Conservation (phyloP, 2,113 vertebrate species). For the Steatornis caripensis region DNA sequence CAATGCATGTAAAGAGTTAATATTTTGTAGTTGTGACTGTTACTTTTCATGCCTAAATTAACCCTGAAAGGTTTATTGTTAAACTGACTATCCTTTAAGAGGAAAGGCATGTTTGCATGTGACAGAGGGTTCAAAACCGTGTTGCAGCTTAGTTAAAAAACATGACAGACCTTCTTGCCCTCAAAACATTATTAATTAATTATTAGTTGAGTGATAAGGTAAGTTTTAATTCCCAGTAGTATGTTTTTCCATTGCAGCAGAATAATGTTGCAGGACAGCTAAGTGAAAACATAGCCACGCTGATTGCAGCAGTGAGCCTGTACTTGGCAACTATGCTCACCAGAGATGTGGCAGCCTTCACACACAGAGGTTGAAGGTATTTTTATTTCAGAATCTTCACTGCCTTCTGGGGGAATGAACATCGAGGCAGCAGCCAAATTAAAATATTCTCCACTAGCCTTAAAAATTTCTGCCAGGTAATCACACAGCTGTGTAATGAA, state of each 20-base stretch:
- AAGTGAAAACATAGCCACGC: background rate
- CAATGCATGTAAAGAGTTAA: background rate
- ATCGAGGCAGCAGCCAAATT: background rate
- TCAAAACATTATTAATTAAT: background rate
- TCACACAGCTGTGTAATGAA: background rate
- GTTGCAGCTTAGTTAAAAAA: background rate
- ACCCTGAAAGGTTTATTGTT: background rate
- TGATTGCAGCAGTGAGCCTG: background rate
- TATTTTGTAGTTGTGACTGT: background rate
- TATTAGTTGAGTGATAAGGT: background rate
- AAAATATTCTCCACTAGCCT: background rate
- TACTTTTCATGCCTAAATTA: background rate
- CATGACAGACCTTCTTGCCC: background rate
- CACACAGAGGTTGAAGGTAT: accelerated
- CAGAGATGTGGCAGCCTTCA: background rate
- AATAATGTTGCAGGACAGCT: background rate
- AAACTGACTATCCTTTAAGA: background rate
- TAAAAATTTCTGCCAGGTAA: background rate
- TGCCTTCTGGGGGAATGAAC: background rate
- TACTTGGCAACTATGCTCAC: background rate
- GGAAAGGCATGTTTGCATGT: background rate
- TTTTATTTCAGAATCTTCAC: background rate
- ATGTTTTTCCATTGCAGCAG: background rate
- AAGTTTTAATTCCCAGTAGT: background rate
- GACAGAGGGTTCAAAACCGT: background rate